Evolutionary conservation across 2,113 vertebrate species (phyloP), one percentile per base, ranked within the genome.

Genomic region (Corvus moneduloides): DNA sequence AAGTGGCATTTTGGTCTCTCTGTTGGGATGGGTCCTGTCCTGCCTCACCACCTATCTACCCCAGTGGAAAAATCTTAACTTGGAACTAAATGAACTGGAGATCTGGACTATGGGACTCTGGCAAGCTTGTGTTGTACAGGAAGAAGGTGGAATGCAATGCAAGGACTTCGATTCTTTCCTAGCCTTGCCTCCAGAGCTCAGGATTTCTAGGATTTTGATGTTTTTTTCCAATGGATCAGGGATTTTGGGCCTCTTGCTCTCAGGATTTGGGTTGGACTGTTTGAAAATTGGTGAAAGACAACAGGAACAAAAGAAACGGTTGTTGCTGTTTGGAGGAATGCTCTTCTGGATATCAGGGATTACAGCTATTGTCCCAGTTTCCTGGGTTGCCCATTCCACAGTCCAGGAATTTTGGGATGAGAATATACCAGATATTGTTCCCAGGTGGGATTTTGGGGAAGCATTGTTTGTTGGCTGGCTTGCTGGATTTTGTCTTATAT

Each of bases 381-480:
- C 99, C 41, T 97, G 99, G 95, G 98, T 99, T 87, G 99, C 99
- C 51, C 99, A 99, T 94, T 92, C 97, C 49, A 99, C 98, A 3
- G 98, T 99, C 58, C 98, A 98, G 95, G 98, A 99, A 55, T 99
- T 99, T 97, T 99, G 98, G 99, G 98, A 99, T 26, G 98, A 98
- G 79, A 98, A 97, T 72, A 95, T 99, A 83, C 99, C 99, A 35
- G 99, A 99, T 24, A 98, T 99, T 91, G 98, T 99, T 96, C 99
- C 99, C 24, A 98, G 99, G 89, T 99, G 99, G 99, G 99, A 99
- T 97, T 99, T 99, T 54, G 99, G 99, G 69, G 99, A 99, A 95
- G 99, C 99, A 1, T 89, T 99, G 91, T 99, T 99, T 95, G 97
- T 99, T 17, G 99, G 99, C 82, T 99, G 99, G 99, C 98, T 99